A percentile compares a stretch with the other conserved stretches of the same genome.
phyloP scores from a whole-genome alignment of 2,888 invertebrate species.

The Mimachlamys varia region DNA sequence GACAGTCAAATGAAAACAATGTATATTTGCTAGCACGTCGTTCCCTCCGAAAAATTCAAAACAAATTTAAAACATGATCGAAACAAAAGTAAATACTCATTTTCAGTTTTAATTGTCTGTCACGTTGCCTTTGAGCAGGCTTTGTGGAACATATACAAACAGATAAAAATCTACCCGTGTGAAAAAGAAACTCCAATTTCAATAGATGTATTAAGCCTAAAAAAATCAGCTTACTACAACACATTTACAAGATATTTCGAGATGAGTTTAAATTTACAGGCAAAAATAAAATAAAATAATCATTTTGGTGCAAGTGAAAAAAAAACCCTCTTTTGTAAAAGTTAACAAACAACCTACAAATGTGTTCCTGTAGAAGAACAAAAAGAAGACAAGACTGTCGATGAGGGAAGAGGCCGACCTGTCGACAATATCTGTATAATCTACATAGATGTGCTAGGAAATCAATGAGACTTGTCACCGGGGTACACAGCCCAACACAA shows the following conservation, averaged over 20 bases:
- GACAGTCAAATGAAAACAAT: background rate
- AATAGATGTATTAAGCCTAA: background rate
- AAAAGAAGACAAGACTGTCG: too few species aligned
- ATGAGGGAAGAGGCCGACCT: too few species aligned
- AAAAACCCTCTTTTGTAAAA: too few species aligned
- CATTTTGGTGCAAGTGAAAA: too few species aligned
- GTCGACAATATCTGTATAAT: too few species aligned
- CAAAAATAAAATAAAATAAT: background rate
- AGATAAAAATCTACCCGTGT: background rate
- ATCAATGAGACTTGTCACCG: slow-evolving; percentile 14
- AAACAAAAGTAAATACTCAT: background rate
- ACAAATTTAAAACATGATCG: background rate
- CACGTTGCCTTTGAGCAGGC: too few species aligned
- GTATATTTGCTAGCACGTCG: background rate
- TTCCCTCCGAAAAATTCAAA: background rate
- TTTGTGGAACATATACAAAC: too few species aligned
- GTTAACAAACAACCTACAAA: too few species aligned
- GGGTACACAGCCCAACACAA: background rate
- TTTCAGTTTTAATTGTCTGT: background rate
- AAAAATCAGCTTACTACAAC: background rate
- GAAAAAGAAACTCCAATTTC: background rate
- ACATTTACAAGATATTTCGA: background rate
- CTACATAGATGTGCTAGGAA: background rate
- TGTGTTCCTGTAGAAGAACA: too few species aligned
- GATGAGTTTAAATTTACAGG: background rate